phyloP scores from a whole-genome alignment of 2,113 vertebrate genomes.

The Zosterops japonicus region DNA sequence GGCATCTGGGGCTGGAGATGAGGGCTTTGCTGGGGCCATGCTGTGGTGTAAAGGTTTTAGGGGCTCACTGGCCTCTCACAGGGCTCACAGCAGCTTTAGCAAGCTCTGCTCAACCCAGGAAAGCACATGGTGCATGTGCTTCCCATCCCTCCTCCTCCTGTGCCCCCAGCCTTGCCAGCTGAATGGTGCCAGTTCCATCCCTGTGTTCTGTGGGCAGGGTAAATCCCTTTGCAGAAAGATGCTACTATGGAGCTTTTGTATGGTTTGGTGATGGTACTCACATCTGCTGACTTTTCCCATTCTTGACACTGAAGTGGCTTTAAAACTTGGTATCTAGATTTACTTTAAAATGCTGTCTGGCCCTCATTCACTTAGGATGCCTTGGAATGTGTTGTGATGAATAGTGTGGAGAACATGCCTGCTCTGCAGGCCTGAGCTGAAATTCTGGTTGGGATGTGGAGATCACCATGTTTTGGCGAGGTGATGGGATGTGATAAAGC shows the following conservation, averaged over 20 bases:
- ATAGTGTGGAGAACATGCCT: neutral
- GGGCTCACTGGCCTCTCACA: neutral
- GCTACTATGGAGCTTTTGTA: neutral
- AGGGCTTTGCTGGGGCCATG: neutral
- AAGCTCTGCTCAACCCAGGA: neutral
- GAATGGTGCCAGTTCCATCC: neutral
- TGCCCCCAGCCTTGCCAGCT: neutral
- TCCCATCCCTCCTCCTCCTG: neutral
- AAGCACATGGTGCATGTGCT: rapidly evolving
- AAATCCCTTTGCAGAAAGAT: neutral
- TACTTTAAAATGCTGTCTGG: neutral
- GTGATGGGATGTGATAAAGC: neutral
- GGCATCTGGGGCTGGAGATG: neutral
- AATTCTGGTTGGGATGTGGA: neutral
- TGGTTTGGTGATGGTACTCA: rapidly evolving
- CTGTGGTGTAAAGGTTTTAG: neutral
- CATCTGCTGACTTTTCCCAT: neutral
- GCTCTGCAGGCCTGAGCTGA: neutral
- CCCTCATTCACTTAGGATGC: neutral
- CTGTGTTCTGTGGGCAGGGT: rapidly evolving
- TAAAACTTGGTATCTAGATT: neutral
- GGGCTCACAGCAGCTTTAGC: neutral
- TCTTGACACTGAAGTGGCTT: neutral
- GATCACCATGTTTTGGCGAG: neutral
- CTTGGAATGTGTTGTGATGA: neutral